Base-by-base conservation (phyloP, 2,797 vertebrate species). In the Amblyopsis hoosieri region DNA sequence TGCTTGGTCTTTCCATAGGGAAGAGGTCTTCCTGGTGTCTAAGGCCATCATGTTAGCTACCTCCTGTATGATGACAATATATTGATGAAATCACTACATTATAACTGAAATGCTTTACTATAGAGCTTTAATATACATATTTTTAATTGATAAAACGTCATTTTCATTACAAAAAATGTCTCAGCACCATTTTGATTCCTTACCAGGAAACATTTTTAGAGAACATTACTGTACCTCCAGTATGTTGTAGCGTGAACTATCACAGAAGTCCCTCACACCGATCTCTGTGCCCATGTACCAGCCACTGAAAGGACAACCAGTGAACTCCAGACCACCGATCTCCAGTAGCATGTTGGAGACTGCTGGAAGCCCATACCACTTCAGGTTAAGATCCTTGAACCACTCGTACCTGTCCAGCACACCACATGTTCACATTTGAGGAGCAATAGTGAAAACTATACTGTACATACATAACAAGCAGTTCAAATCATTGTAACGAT, bases 251-350 rank as follows among this genome's bases (percentile, higher is more conserved):
- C 98, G 96, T 0, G 95, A 97, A 80, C 79, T 95, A 90, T 99
- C 98, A 1, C 98, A 99, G 83, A 98, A 99, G 88, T 99, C 96
- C 0, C 98, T 94, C 64, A 99, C 97, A 0, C 97, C 98, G 0
- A 99, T 99, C 91, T 99, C 98, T 0, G 98, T 99, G 80, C 97
- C 98, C 98, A 99, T 99, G 92, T 99, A 99, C 98, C 98, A 99
- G 75, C 98, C 98, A 0, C 96, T 99, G 92, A 99, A 99, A 72
- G 98, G 98, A 58, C 96, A 98, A 65, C 93, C 95, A 0, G 95
- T 93, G 86, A 99, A 99, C 87, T 99, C 96, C 84, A 99, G 75
- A 55, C 98, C 98, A 0, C 98, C 98, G 0, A 99, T 91, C 91
- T 99, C 98, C 4, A 99, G 90, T 17, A 99, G 88, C 96, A 99